Percentiles rank a stretch among this genome's conserved stretches.
phyloP scores from a whole-genome alignment of 2,797 vertebrate species.

The Coreius guichenoti region DNA sequence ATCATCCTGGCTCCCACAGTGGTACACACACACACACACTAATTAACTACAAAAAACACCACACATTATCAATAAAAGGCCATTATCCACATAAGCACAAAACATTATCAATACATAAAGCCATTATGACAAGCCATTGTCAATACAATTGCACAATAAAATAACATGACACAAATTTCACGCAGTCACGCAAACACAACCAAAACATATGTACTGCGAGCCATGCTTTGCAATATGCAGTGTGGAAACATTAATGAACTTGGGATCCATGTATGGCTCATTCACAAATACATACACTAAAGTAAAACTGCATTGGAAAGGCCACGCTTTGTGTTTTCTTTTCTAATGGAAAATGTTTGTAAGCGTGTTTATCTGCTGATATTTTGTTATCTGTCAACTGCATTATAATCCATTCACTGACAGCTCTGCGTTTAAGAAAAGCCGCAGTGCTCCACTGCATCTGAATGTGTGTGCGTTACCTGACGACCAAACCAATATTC shows the following conservation, averaged over 20 bases:
- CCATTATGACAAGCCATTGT: constrained; percentile 7
- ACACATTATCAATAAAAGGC: constrained; percentile 14
- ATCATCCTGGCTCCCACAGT: neutral
- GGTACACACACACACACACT: neutral
- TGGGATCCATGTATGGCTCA: neutral
- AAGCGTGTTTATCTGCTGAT: constrained; percentile 2
- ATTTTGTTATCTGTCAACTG: constrained; percentile 31
- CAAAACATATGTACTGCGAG: neutral
- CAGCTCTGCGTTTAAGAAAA: constrained; percentile 32
- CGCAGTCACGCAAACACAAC: neutral
- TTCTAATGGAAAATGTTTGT: neutral
- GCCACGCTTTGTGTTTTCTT: neutral
- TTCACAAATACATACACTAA: neutral
- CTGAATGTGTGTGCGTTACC: constrained; percentile 23
- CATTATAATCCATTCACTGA: constrained; percentile 47
- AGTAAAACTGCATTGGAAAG: neutral
- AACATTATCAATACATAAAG: constrained; percentile 32
- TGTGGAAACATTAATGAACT: neutral
- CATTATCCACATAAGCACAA: constrained; percentile 15
- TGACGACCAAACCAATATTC: constrained; percentile 22
- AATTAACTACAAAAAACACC: neutral
- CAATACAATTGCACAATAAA: constrained; percentile 4
- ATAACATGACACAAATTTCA: constrained; percentile 8
- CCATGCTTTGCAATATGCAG: neutral
- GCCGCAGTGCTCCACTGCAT: constrained; percentile 15